Conservation (phyloP, 2,113 vertebrate genomes). For the Scophthalmus maximus region DNA sequence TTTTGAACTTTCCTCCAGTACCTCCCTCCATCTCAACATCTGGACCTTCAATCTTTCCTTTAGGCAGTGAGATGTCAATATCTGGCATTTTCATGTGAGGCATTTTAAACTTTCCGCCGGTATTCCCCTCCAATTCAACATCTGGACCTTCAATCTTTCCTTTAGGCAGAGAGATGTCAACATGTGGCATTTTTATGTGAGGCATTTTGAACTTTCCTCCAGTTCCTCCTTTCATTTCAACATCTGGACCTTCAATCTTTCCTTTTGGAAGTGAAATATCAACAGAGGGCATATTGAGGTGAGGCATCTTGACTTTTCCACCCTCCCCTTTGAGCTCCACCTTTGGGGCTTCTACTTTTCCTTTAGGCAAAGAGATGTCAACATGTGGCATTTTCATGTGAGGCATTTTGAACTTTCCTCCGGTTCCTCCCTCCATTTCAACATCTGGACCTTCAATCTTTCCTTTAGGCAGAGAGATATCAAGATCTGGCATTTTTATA, state of each 20-base stretch:
- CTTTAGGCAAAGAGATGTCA: background rate
- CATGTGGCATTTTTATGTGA: background rate
- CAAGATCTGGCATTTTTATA: conserved; percentile 70
- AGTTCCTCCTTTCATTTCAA: conserved; percentile 8
- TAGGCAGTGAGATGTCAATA: background rate
- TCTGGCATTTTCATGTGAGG: background rate
- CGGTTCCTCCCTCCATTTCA: conserved; percentile 3
- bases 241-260: conserved; percentile 44
- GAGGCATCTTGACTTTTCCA: conserved; percentile 64
- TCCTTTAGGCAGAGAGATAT: conserved; percentile 65
- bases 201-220: conserved; percentile 19
- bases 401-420: conserved; percentile 53
- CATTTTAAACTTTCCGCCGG: background rate
- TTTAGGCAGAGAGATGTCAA: background rate
- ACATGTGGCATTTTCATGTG: conserved; percentile 35
- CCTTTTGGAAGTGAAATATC: conserved; percentile 69
- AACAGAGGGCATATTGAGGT: conserved; percentile 69
- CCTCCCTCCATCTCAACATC: background rate
- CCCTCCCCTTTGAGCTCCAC: background rate
- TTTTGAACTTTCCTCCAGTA: background rate
- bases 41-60: background rate
- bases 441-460: conserved; percentile 44
- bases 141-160: background rate
- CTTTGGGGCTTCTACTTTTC: background rate
- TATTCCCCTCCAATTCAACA: background rate